Percentiles rank a stretch among this genome's conserved stretches.
phyloP scores from a whole-genome alignment of 2,888 invertebrate species.

The Trichopria drosophilae region DNA sequence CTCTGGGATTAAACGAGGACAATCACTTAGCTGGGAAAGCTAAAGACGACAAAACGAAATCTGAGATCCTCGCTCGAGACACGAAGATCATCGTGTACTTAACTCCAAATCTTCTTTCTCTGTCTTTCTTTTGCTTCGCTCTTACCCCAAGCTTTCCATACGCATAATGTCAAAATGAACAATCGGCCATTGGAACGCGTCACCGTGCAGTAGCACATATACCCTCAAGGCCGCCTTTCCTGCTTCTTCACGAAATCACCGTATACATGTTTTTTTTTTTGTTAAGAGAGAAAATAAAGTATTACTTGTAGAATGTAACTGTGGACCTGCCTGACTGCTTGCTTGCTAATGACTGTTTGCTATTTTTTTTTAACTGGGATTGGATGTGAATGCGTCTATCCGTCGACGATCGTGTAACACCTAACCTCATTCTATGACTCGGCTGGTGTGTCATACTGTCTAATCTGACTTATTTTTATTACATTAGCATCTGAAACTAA shows the following conservation, averaged over 20 bases:
- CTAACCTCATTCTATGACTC: constrained; percentile 15
- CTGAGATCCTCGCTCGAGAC: background rate
- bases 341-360: no score
- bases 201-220: no score
- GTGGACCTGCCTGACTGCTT: constrained; percentile 33
- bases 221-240: no score
- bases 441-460: constrained; percentile 21
- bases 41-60: background rate
- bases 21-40: background rate
- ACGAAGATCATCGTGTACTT: constrained; percentile 23
- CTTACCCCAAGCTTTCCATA: no score
- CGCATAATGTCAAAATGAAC: no score
- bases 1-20: no score
- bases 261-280: no score
- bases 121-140: constrained; percentile 2
- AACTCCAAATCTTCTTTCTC: constrained; percentile 10
- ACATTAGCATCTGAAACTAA: no score
- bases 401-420: constrained; percentile 26
- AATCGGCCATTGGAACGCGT: no score
- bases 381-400: constrained; percentile 38
- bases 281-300: no score
- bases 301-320: no score
- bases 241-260: no score
- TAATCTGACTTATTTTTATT: constrained; percentile 25
- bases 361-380: constrained; percentile 39